Evolutionary conservation across 2,888 invertebrate species (phyloP).

Genomic region (Cheiracanthium punctorium): DNA sequence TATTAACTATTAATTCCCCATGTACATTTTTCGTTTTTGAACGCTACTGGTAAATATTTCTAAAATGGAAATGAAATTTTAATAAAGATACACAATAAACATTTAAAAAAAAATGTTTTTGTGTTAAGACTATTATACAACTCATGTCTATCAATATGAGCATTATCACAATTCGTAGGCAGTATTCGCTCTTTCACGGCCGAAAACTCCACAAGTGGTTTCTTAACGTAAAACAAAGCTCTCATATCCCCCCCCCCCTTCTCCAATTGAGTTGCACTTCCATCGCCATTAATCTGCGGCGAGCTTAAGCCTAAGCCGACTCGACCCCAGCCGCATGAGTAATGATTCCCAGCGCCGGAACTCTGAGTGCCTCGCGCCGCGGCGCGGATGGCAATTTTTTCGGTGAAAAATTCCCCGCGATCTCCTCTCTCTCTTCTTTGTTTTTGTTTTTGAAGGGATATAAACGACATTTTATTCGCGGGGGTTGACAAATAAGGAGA

Average conservation of each 20-base stretch:
- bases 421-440: conserved; percentile 8
- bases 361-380: conserved; percentile 13
- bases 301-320: conserved; percentile 58
- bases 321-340: conserved; percentile 56
- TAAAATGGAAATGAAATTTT: too few relatives aligned
- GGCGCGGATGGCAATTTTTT: conserved; percentile 26
- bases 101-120: too few relatives aligned
- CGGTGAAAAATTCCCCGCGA: conserved; percentile 20
- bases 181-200: conserved; percentile 13
- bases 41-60: too few relatives aligned
- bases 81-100: too few relatives aligned
- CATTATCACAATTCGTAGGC: conserved; percentile 15
- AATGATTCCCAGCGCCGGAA: conserved; percentile 55
- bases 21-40: too few relatives aligned
- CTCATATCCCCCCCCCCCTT: neutral
- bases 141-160: neutral
- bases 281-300: conserved; percentile 63
- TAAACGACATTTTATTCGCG: conserved; percentile 53
- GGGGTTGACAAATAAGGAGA: conserved; percentile 63
- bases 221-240: conserved; percentile 37
- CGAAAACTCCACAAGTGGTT: conserved; percentile 58
- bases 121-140: too few relatives aligned
- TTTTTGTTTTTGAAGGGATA: conserved; percentile 6
- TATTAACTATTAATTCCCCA: too few relatives aligned
- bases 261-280: conserved; percentile 28